Evolutionary conservation across 2,113 vertebrate species (phyloP).

Genomic region (Engraulis encrasicolus): DNA sequence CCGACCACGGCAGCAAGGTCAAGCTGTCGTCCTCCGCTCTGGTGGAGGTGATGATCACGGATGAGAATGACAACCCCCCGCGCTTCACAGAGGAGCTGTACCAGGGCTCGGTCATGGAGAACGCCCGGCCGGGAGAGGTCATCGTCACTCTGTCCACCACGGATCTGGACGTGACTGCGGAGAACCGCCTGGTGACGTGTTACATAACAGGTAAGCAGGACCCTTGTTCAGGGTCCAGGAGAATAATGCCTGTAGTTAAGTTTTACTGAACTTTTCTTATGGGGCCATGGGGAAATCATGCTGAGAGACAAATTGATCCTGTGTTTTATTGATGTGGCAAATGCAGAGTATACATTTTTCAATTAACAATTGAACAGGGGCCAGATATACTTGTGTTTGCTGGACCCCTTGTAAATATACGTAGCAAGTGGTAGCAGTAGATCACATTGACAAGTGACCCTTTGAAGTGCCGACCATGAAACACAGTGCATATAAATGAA

Average conservation of each 20-base stretch:
- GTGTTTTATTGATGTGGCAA: not conserved
- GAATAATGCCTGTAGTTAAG: not conserved
- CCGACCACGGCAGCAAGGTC: constrained; percentile 83
- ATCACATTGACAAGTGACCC: not conserved
- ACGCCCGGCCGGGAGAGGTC: constrained; percentile 79
- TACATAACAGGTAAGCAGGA: constrained; percentile 90
- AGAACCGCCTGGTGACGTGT: constrained; percentile 89
- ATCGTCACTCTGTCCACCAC: constrained; percentile 83
- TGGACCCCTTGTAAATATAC: not conserved
- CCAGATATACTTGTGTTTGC: not conserved
- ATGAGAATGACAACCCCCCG: constrained; percentile 94
- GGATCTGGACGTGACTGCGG: constrained; percentile 86
- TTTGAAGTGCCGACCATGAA: not conserved
- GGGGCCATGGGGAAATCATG: not conserved
- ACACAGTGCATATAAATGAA: not conserved
- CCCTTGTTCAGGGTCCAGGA: not conserved
- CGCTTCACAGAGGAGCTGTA: constrained; percentile 84
- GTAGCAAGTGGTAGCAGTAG: not conserved
- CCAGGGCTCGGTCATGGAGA: constrained; percentile 86
- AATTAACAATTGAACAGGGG: not conserved
- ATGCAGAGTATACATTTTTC: not conserved
- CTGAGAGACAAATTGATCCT: not conserved
- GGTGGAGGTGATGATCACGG: constrained; percentile 89
- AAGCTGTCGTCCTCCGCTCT: constrained; percentile 88
- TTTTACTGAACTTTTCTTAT: not conserved